Percentiles rank a stretch among this genome's conserved stretches.
phyloP scores from a whole-genome alignment of 2,888 invertebrate species.

The Acheta domesticus region DNA sequence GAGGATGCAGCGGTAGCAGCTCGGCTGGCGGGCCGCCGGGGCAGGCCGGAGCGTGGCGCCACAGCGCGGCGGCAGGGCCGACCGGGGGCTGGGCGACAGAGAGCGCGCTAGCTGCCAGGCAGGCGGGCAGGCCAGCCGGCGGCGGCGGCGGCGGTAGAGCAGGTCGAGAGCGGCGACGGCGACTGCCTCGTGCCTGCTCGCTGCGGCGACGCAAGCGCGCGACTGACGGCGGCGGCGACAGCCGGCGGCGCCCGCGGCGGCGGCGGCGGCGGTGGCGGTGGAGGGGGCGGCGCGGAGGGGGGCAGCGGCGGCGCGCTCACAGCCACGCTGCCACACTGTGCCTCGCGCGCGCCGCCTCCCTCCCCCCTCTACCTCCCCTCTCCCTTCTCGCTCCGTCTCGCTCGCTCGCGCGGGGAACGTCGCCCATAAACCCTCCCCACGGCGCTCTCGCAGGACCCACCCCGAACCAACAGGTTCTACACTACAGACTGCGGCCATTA shows the following conservation, averaged over 20 bases:
- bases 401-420: too few species aligned
- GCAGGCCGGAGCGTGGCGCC: too few species aligned
- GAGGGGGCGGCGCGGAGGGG: not conserved
- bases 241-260: not conserved
- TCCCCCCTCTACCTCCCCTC: not conserved
- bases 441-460: not conserved
- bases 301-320: constrained; percentile 3
- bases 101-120: too few species aligned
- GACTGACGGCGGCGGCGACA: not conserved
- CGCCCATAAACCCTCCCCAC: too few species aligned
- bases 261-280: not conserved
- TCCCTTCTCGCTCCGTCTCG: not conserved
- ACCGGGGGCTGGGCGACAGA: too few species aligned
- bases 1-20: not conserved
- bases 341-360: not conserved
- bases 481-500: constrained; percentile 18
- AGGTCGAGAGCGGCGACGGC: not conserved
- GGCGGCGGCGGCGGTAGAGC: not conserved
- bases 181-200: not conserved
- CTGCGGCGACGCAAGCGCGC: constrained; percentile 5
- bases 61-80: too few species aligned
- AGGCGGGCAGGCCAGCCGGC: too few species aligned
- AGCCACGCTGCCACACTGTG: not conserved
- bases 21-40: too few species aligned
- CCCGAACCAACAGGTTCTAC: constrained; percentile 18